A percentile compares a stretch with the other conserved stretches of the same genome.
These are phyloP conservation scores for Xylocampa areola DNA, from an alignment of 2,888 invertebrate genomes.

Conservation along the genomic window DNA sequence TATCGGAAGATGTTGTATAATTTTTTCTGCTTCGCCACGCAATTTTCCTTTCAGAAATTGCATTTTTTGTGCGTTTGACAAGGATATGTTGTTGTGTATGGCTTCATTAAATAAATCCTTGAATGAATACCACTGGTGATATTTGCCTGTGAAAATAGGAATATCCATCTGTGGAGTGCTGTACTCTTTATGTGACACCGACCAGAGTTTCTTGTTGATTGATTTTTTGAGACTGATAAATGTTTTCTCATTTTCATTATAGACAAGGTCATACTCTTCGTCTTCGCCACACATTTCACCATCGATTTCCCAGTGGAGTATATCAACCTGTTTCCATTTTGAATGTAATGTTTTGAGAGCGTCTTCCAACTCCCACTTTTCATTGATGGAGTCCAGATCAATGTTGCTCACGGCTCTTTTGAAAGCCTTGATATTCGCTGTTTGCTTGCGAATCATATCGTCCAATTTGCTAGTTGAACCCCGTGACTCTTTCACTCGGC, in stretches of 20 bases:
- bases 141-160: constrained; percentile 18
- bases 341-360: constrained; percentile 3
- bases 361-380: constrained; percentile 13
- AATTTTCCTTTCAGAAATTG: constrained; percentile 8
- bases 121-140: constrained; percentile 17
- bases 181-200: constrained; percentile 13
- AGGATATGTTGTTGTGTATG: constrained; percentile 17
- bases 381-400: constrained; percentile 3
- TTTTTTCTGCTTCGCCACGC: constrained; percentile 14
- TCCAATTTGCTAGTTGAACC: constrained; percentile 5
- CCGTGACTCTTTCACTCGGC: constrained; percentile 2
- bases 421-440: constrained; percentile 6
- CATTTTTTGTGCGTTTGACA: constrained; percentile 9
- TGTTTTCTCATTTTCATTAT: background rate
- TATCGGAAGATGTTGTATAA: constrained; percentile 19
- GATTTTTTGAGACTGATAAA: constrained; percentile 5
- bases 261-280: constrained; percentile 1
- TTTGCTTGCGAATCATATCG: constrained; percentile 2
- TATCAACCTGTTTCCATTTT: constrained; percentile 2
- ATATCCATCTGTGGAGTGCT: constrained; percentile 27
- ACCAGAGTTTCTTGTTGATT: constrained; percentile 25
- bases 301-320: constrained; percentile 16
- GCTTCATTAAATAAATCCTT: constrained; percentile 27
- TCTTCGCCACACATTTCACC: constrained; percentile 1
- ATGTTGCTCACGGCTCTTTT: background rate